Evolutionary conservation across 2,888 invertebrate species (phyloP), one percentile per base, ranked within the genome.

Genomic region (Caenorhabditis virilis): DNA sequence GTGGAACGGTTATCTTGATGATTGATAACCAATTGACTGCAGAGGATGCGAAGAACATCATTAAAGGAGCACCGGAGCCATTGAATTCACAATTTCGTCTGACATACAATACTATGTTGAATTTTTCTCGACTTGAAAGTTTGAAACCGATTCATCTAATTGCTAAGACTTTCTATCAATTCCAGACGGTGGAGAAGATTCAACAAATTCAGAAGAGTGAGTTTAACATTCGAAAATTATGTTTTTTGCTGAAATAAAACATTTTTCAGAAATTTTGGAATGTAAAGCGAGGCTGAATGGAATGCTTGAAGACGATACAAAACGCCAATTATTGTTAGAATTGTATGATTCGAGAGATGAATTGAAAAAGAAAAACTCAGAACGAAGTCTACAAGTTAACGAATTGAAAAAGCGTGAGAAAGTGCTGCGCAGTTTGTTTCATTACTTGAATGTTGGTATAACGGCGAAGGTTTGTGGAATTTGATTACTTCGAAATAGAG

Each of bases 81-180:
- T 91, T 99, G 65, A 98, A 98, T 85, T 95, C 95, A 0, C 97
- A 98, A 0, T 99, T 99, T 86, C 97, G 98, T 85, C 88, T 99
- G 61, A 97, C 97, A 0, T 99, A 99, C 85, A 98, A 98, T 84
- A 99, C 99, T 98, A 95, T 99, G 3, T 85, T 95, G 56, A 90
- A 99, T 88, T 86, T 99, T 69, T 86, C 98, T 70, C 87, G 99
- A 38, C 63, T 74, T 15, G 98, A 98, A 85, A 98, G 95, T 86
- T 95, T 99, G 54, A 97, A 98, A 86, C 98, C 98, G 0, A 95
- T 98, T 84, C 98, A 93, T 83, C 97, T 99, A 94, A 87, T 99
- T 82, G 95, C 97, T 83, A 88, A 95, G 67, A 95, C 95, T 76
- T 99, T 99, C 86, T 95, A 90, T 85, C 98, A 99, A 85, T 99